These are phyloP conservation scores for Ctenopoma multispine DNA, from an alignment of 2,797 vertebrate species.

Conservation along the genomic window DNA sequence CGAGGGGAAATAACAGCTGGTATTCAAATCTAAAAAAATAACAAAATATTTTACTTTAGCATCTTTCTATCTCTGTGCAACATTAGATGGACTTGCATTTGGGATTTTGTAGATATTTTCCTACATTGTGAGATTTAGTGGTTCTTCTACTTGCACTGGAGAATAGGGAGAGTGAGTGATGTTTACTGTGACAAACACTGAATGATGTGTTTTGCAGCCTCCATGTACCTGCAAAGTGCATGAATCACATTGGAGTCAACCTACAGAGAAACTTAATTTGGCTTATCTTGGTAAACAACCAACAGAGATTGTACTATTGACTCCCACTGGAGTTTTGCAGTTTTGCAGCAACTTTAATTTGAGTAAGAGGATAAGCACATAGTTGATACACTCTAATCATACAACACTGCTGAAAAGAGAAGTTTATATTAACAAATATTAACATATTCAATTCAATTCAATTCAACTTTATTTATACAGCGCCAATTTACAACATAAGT, in stretches of 20 bases:
- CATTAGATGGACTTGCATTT: neutral
- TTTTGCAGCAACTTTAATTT: no score
- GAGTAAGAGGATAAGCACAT: neutral
- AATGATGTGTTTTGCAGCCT: neutral
- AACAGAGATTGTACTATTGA: neutral
- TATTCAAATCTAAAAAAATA: neutral
- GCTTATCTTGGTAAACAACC: neutral
- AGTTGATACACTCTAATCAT: neutral
- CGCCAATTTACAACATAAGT: no score
- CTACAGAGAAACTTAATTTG: neutral
- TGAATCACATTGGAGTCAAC: neutral
- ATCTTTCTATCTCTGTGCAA: neutral
- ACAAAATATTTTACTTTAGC: slow-evolving; percentile 24
- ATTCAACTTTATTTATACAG: no score
- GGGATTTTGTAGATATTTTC: slow-evolving; percentile 3
- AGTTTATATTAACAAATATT: neutral
- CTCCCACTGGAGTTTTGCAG: neutral
- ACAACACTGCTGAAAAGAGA: neutral
- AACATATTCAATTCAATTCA: no score
- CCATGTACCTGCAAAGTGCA: neutral
- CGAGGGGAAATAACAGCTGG: slow-evolving; percentile 10
- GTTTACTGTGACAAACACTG: neutral
- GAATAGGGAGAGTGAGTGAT: neutral
- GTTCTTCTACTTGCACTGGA: neutral
- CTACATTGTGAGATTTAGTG: neutral